Base-by-base conservation (phyloP, 2,113 vertebrate genomes). In the Vidua macroura region DNA sequence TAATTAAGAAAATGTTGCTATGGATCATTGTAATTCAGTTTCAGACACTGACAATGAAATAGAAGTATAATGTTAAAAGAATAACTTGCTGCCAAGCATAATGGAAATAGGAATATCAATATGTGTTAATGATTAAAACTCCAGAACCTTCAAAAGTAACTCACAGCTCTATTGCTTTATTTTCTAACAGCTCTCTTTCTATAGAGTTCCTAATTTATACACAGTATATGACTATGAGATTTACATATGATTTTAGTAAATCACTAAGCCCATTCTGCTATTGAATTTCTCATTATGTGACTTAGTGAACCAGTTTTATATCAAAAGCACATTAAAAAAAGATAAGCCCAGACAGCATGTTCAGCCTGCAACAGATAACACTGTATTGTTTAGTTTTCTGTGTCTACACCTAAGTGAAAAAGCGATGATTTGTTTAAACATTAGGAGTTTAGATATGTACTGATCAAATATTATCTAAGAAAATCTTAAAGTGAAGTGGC, bases 391-490 rank as follows among this genome's bases (percentile, higher is more conserved):
- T 73, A 91, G 44, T 55, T 92, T 86, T 90, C 81, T 80, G 28
- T 70, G 33, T 73, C 56, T 56, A n/a, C 35, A 80, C 55, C 69
- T 76, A 83, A 92, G 88, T n/a, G 55, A 37, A 10, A 8, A 72
- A 48, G 39, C 44, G 56, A 93, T 67, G 46, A 92, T 95, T 96
- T 95, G 68, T 96, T 96, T 93, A 96, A 85, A 79, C 5, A 7
- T 53, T 46, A 75, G 60, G 60, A 53, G 17, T 80, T 94, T 67
- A 93, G 95, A 79, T 21, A 52, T 37, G 53, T 46, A 85, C 78
- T 63, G 81, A 96, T 91, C 83, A 90, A 95, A 90, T 75, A 90
- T 88, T 91, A 92, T 83, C 91, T 95, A 81, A 95, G 80, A 94
- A 83, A 49, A 66, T 33, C 56, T 88, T 95, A 82, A 92, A 96